Evolutionary conservation across 2,113 vertebrate genomes (phyloP).

Genomic region (Apeltes quadracus): DNA sequence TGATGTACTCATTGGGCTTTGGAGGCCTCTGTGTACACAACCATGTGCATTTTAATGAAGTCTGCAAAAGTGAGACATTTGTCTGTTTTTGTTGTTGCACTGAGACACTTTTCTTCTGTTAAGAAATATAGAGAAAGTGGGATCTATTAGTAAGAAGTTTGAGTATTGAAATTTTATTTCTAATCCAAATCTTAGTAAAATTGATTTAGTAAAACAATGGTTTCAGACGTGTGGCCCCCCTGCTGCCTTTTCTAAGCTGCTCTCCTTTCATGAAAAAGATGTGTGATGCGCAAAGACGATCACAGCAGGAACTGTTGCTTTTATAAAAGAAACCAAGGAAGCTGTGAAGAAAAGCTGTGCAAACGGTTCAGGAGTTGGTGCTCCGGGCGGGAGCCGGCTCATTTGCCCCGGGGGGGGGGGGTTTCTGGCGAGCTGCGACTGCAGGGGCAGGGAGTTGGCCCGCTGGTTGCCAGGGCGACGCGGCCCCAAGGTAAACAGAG

Average conservation of each 20-base stretch:
- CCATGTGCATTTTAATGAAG: background rate
- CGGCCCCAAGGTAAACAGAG: conserved; percentile 78
- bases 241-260: conserved; percentile 1
- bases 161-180: no score
- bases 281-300: conserved; percentile 29
- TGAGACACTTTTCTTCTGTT: no score
- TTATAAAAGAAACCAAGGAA: background rate
- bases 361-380: background rate
- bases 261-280: background rate
- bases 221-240: background rate
- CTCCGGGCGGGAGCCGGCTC: background rate
- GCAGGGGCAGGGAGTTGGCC: conserved; percentile 43
- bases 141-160: no score
- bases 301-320: background rate
- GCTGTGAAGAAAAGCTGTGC: background rate
- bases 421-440: conserved; percentile 25
- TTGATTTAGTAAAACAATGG: conserved; percentile 5
- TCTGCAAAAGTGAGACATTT: background rate
- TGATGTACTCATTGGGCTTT: conserved; percentile 19
- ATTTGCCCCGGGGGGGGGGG: conserved; percentile 10
- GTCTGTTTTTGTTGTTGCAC: no score
- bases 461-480: conserved; percentile 70
- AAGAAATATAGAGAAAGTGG: no score
- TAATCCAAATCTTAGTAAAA: no score
- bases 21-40: background rate